These are phyloP conservation scores for Psittacara wagleri DNA, from an alignment of 2,113 vertebrate genomes.

Conservation along the genomic window DNA sequence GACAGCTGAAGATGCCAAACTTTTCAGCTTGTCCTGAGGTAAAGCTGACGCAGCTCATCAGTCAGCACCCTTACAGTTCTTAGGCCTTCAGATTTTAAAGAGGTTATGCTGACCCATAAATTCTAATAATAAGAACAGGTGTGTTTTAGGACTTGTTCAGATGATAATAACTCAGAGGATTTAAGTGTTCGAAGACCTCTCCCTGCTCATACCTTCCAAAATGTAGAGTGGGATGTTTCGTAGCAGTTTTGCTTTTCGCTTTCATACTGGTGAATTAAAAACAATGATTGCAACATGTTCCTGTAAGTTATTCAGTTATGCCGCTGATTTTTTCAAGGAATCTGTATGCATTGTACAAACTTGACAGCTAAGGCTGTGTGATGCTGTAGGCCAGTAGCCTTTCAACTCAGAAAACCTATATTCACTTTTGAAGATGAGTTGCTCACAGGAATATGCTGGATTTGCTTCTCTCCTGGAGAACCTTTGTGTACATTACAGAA, in stretches of 20 bases:
- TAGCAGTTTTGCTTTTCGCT: neutral
- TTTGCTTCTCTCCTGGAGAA: neutral
- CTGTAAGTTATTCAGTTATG: neutral
- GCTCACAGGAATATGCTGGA: neutral
- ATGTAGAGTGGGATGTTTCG: neutral
- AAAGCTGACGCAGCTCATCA: slow-evolving; percentile 43
- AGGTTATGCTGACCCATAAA: neutral
- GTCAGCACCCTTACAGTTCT: slow-evolving; percentile 6
- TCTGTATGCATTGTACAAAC: neutral
- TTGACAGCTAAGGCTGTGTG: neutral
- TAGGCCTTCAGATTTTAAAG: slow-evolving; percentile 7
- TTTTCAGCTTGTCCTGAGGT: slow-evolving; percentile 20
- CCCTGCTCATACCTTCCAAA: neutral
- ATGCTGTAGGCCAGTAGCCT: neutral
- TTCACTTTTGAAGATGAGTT: neutral
- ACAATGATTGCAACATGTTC: neutral
- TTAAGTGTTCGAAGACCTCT: neutral
- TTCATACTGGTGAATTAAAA: neutral
- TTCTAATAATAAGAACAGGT: neutral
- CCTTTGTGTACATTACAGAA: neutral
- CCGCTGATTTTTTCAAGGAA: neutral
- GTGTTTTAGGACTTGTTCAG: neutral
- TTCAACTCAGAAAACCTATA: neutral
- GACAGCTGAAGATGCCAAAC: slow-evolving; percentile 46
- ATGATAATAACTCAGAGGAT: neutral